A percentile compares a stretch with the other conserved stretches of the same genome.
phyloP scores from a whole-genome alignment of 2,113 vertebrate genomes.

The Speoplatyrhinus poulsoni region DNA sequence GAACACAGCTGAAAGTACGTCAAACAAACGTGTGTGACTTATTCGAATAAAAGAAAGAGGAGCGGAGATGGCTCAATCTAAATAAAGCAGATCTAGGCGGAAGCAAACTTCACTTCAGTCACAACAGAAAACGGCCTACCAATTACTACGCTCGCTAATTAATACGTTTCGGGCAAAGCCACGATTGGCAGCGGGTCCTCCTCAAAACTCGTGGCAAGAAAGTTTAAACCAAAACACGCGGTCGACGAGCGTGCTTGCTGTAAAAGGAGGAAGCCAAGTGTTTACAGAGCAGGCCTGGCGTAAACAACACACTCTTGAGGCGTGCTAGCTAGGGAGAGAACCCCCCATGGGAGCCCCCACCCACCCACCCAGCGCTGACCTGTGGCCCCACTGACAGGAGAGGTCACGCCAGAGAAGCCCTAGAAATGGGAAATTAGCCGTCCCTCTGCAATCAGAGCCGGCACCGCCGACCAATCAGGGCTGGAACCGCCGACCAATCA shows the following conservation, averaged over 20 bases:
- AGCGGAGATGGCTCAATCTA: background rate
- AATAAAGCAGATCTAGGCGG: background rate
- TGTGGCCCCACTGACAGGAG: conserved; percentile 74
- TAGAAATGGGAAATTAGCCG: conserved; percentile 90
- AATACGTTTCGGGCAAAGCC: too few species aligned
- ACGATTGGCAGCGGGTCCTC: too few species aligned
- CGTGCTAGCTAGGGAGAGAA: conserved; percentile 55
- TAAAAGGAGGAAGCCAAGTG: too few species aligned
- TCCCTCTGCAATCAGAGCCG: conserved; percentile 83
- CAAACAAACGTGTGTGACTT: background rate
- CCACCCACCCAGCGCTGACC: conserved; percentile 69
- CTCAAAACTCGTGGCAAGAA: too few species aligned
- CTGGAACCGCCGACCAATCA: conserved; percentile 37
- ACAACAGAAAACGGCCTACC: too few species aligned
- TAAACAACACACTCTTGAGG: too few species aligned
- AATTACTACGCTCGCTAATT: too few species aligned
- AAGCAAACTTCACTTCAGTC: background rate
- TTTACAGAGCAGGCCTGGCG: too few species aligned
- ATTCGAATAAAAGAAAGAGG: background rate
- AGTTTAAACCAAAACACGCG: too few species aligned
- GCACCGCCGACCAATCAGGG: conserved; percentile 33
- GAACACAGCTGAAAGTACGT: conserved; percentile 8
- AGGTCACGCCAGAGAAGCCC: conserved; percentile 83
- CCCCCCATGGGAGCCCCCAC: conserved; percentile 77
- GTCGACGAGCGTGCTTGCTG: too few species aligned